Conservation (phyloP, 2,888 invertebrate genomes). For the Coenonympha glycerion region DNA sequence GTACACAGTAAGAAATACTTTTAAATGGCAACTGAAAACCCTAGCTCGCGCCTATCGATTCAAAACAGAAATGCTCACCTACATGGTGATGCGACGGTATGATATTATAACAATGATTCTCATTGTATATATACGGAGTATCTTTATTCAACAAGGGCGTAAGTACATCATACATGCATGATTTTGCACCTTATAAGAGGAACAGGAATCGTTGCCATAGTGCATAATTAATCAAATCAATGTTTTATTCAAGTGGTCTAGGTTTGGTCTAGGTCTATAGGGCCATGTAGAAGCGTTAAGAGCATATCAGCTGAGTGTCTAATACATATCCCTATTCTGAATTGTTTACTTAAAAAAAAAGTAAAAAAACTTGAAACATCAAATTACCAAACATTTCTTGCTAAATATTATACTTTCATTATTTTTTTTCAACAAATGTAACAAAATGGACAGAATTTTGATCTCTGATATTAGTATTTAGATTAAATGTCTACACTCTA, state of each 20-base stretch:
- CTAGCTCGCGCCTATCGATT: neutral
- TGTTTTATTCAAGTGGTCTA: neutral
- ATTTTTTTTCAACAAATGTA: too few species aligned
- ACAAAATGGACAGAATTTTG: too few species aligned
- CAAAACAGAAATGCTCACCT: constrained; percentile 17
- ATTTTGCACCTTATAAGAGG: constrained; percentile 12
- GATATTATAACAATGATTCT: constrained; percentile 18
- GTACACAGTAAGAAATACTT: too few species aligned
- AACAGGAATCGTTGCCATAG: neutral
- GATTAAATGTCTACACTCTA: neutral
- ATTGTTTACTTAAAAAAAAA: too few species aligned
- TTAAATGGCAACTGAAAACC: neutral
- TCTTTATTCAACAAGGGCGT: constrained; percentile 23
- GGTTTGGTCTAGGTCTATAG: too few species aligned
- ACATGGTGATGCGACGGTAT: constrained; percentile 13
- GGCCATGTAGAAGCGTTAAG: too few species aligned
- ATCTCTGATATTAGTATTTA: neutral
- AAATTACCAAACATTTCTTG: too few species aligned
- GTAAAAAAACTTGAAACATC: too few species aligned
- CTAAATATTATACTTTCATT: too few species aligned
- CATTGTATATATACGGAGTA: constrained; percentile 2
- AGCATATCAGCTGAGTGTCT: too few species aligned
- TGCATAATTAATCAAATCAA: neutral
- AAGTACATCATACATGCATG: neutral
- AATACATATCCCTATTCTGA: too few species aligned